phyloP scores from a whole-genome alignment of 2,113 vertebrate species.

The Aldabrachelys gigantea region DNA sequence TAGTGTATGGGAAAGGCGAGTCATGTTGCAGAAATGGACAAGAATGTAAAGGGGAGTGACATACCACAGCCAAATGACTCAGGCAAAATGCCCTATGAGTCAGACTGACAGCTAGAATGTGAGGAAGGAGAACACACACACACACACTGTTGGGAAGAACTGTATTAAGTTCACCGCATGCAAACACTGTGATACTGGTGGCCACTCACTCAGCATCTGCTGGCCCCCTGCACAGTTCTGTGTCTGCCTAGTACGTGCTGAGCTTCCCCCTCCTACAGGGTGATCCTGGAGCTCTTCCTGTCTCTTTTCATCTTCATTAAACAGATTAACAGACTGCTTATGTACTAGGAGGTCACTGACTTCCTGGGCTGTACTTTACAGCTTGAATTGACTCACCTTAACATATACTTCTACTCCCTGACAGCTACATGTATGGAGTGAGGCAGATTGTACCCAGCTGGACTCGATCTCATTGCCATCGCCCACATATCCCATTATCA shows the following conservation, averaged over 20 bases:
- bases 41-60: background rate
- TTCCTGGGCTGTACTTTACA: slow-evolving; percentile 5
- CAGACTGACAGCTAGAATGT: background rate
- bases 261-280: background rate
- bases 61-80: background rate
- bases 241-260: background rate
- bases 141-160: background rate
- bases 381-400: background rate
- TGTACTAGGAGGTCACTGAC: background rate
- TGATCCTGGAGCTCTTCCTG: slow-evolving; percentile 28
- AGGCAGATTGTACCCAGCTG: background rate
- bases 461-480: background rate
- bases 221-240: fast-evolving
- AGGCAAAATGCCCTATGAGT: background rate
- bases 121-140: fast-evolving
- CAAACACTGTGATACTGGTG: fast-evolving
- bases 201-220: fast-evolving
- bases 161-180: background rate
- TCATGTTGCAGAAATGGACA: background rate
- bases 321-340: slow-evolving; percentile 58
- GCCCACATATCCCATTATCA: background rate
- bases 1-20: background rate
- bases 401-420: background rate
- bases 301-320: slow-evolving; percentile 42
- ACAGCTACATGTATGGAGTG: background rate